Percentiles rank a stretch among this genome's conserved stretches.
These are phyloP conservation scores for Chinchilla lanigera DNA, from an alignment of 2,113 vertebrate genomes.

Conservation along the genomic window DNA sequence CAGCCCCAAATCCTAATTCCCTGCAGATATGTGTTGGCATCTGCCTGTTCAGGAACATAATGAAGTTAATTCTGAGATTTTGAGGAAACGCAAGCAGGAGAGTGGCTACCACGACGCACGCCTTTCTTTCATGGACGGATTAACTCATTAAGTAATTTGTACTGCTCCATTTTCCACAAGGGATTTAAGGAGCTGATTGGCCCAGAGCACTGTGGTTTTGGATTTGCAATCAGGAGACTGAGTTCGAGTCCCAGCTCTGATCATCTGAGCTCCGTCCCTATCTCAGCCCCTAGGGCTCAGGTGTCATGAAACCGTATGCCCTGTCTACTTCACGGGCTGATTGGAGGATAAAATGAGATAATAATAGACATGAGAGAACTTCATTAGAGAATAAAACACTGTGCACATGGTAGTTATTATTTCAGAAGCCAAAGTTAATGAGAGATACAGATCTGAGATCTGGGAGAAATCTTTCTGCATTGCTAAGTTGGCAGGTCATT, in stretches of 20 bases:
- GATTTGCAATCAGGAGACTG: background rate
- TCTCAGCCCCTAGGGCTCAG: background rate
- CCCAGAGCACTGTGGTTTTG: conserved; percentile 30
- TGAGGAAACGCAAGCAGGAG: conserved; percentile 70
- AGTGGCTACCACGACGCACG: background rate
- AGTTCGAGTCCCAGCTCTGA: background rate
- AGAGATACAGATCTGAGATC: conserved; percentile 57
- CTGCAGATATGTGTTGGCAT: conserved; percentile 20
- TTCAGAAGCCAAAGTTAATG: conserved; percentile 62
- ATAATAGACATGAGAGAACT: background rate
- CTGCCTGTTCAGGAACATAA: background rate
- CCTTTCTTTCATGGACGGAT: conserved; percentile 50
- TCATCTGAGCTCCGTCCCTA: background rate
- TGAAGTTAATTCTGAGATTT: conserved; percentile 70
- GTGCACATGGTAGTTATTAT: conserved; percentile 31
- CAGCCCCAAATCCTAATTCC: conserved; percentile 57
- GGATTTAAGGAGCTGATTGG: background rate
- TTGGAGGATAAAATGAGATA: background rate
- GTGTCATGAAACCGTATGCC: background rate
- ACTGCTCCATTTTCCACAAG: background rate
- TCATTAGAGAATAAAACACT: background rate
- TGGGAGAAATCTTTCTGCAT: conserved; percentile 37
- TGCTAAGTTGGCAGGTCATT: conserved; percentile 5
- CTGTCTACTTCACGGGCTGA: background rate
- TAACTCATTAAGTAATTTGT: conserved; percentile 53